A percentile compares a stretch with the other conserved stretches of the same genome.
phyloP scores from a whole-genome alignment of 2,888 invertebrate genomes.

The Spodoptera picta region DNA sequence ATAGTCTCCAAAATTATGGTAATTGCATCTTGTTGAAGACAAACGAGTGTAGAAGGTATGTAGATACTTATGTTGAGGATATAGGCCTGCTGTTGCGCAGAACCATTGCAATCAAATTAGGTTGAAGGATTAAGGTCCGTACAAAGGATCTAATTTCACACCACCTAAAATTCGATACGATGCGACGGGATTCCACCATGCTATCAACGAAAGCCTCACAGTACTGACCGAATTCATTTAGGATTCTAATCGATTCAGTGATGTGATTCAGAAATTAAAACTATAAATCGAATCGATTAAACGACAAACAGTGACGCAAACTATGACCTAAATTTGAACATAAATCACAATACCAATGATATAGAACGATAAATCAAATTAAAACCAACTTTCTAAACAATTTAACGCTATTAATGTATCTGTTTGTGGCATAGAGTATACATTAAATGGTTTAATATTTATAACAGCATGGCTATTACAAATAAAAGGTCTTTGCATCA shows the following conservation, averaged over 20 bases:
- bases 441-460: slow-evolving; percentile 45
- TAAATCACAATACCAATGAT: slow-evolving; percentile 3
- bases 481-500: slow-evolving; percentile 45
- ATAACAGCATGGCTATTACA: slow-evolving; percentile 39
- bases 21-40: slow-evolving; percentile 44
- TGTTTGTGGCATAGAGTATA: slow-evolving; percentile 21
- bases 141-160: slow-evolving; percentile 49
- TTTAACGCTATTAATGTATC: slow-evolving; percentile 38
- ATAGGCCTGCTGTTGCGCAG: background rate
- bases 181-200: slow-evolving; percentile 20
- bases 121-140: slow-evolving; percentile 33
- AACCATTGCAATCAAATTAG: slow-evolving; percentile 38
- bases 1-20: slow-evolving; percentile 52
- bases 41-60: slow-evolving; percentile 17
- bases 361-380: slow-evolving; percentile 14
- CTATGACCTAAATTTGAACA: slow-evolving; percentile 4
- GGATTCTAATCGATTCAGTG: background rate
- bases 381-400: slow-evolving; percentile 42
- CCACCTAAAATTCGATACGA: slow-evolving; percentile 31
- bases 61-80: background rate
- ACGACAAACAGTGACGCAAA: slow-evolving; percentile 6
- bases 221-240: slow-evolving; percentile 8
- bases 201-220: slow-evolving; percentile 11
- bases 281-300: slow-evolving; percentile 3
- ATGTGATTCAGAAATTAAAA: slow-evolving; percentile 1